Percentiles rank a stretch among this genome's conserved stretches.
Conservation (phyloP, 2,797 vertebrate species). For the Bovichtus diacanthus region DNA sequence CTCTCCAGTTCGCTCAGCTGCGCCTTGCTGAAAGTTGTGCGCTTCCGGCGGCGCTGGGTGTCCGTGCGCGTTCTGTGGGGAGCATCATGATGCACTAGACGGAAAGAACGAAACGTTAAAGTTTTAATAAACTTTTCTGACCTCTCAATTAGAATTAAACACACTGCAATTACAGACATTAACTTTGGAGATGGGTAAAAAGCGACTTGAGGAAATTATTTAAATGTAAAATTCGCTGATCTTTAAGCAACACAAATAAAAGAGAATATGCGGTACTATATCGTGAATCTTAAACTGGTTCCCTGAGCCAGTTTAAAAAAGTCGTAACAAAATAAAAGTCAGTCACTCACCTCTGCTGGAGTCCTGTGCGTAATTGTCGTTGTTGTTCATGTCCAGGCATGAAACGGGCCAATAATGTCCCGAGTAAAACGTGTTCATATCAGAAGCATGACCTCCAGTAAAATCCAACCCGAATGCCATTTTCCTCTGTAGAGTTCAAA, state of each 20-base stretch:
- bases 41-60: constrained; percentile 72
- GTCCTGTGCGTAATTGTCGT: constrained; percentile 31
- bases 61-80: constrained; percentile 14
- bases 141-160: background rate
- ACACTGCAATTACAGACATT: background rate
- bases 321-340: background rate
- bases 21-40: constrained; percentile 79
- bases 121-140: background rate
- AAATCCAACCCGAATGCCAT: constrained; percentile 66
- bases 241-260: background rate
- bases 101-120: background rate
- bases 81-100: constrained; percentile 34
- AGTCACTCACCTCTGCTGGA: constrained; percentile 58
- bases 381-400: constrained; percentile 30
- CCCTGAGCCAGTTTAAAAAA: fast-evolving
- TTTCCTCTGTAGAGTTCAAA: background rate
- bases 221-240: background rate
- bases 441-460: constrained; percentile 10
- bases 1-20: constrained; percentile 78
- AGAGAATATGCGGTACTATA: background rate
- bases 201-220: background rate
- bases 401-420: constrained; percentile 53
- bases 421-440: constrained; percentile 48
- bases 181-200: background rate
- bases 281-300: background rate